Base-by-base conservation (phyloP, 2,113 vertebrate species). In the Paedocypris sp. region DNA sequence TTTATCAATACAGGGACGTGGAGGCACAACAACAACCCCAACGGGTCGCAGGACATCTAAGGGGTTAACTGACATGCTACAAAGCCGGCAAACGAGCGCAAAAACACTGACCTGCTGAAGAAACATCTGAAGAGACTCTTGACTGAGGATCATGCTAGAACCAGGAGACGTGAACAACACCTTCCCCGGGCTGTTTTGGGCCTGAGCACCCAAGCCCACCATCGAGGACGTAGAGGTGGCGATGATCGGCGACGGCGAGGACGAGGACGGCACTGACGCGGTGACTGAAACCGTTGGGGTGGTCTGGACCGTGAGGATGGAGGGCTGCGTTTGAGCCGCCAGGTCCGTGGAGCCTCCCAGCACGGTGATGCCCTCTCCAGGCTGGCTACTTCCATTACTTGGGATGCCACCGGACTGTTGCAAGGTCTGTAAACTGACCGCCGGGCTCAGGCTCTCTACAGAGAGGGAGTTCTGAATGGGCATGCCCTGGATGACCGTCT, bases 41-140 rank as follows among this genome's bases (percentile, higher is more conserved):
- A 64, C n/a, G 56, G 39, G 32, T 41, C 54, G 77, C 46, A 82
- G 36, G 68, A 82, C 78, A 80, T 70, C 76, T 64, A 66, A 73
- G 70, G 48, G 68, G 53, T 70, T 66, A 72, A 77, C 72, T 70
- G 76, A n/a, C n/a, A n/a, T n/a, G n/a, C n/a, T n/a, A n/a, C n/a
- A n/a, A n/a, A n/a, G n/a, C n/a, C 22, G 5, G 10, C 46, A 38
- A 23, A 57, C 33, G 5, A 26, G 39, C 16, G 3, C 38, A 16
- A 32, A 16, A 56, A 58, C 35, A 77, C 81, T 82, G 81, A 88
- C 92, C 93, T 97, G 93, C 62, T 95, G 92, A 32, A 97, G 84
- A 78, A 97, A 93, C 90, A 97, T 90, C 73, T 93, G 91, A 64
- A 94, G 82, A 63, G 91, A 86, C 57, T 97, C 92, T 73, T 91